These are phyloP conservation scores for Perccottus glenii DNA, from an alignment of 2,113 vertebrate genomes.

Conservation along the genomic window DNA sequence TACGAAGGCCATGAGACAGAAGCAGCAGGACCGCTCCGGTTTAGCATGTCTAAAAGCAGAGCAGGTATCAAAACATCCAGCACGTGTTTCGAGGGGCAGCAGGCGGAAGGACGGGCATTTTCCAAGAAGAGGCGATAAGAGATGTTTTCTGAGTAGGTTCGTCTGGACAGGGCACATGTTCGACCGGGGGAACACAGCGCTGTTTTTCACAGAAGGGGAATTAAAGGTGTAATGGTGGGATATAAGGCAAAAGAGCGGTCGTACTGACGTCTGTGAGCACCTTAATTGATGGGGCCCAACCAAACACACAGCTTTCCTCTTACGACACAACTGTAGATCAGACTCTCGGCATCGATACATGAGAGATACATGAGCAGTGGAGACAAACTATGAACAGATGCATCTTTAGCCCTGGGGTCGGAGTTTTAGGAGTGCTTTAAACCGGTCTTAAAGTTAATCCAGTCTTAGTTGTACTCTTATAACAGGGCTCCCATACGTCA, in stretches of 20 bases:
- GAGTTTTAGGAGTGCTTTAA: background rate
- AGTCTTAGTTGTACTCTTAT: too few species aligned
- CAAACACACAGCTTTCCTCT: constrained; percentile 28
- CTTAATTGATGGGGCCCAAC: constrained; percentile 46
- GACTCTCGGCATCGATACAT: constrained; percentile 32
- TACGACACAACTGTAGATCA: constrained; percentile 72
- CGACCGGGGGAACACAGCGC: constrained; percentile 25
- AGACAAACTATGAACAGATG: constrained; percentile 20
- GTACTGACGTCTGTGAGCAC: constrained; percentile 56
- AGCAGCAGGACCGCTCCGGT: constrained; percentile 72
- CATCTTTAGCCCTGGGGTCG: constrained; percentile 23
- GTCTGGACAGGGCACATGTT: constrained; percentile 1
- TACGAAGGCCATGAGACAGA: too few species aligned
- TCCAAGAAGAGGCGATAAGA: constrained; percentile 22
- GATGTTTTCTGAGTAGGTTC: background rate
- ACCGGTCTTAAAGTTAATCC: too few species aligned
- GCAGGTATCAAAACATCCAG: constrained; percentile 54
- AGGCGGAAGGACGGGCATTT: constrained; percentile 8
- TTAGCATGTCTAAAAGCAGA: constrained; percentile 30
- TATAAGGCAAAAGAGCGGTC: constrained; percentile 1
- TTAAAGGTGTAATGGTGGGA: constrained; percentile 7
- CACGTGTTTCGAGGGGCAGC: constrained; percentile 16
- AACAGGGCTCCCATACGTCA: too few species aligned
- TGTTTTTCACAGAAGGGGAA: constrained; percentile 24
- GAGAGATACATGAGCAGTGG: constrained; percentile 23